Conservation (phyloP, 2,113 vertebrate genomes). For the Craseonycteris thonglongyai region DNA sequence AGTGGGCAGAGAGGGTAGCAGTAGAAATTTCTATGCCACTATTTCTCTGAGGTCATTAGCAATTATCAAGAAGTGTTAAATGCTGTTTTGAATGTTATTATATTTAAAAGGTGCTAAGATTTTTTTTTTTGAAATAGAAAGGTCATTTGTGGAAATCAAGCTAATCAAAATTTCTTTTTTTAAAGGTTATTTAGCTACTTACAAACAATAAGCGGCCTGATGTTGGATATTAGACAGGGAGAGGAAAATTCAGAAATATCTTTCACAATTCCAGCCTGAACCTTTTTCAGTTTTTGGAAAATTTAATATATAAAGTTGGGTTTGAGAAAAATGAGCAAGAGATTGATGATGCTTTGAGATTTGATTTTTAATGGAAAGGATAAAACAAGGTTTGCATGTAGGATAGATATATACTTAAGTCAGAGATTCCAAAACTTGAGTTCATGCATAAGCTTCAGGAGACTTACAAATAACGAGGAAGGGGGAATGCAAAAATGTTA, state of each 20-base stretch:
- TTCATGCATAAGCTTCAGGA: neutral
- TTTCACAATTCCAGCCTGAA: neutral
- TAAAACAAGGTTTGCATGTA: neutral
- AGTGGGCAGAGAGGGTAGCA: rapidly evolving
- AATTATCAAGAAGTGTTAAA: neutral
- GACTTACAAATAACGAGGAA: neutral
- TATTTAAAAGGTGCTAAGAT: neutral
- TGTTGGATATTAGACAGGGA: neutral
- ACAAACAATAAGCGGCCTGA: neutral
- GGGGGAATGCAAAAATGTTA: neutral
- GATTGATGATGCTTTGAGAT: neutral
- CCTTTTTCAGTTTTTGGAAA: neutral
- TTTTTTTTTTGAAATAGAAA: neutral
- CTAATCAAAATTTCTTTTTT: neutral
- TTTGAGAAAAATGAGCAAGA: neutral
- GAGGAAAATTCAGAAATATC: neutral
- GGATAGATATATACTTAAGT: neutral
- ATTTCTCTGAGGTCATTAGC: neutral
- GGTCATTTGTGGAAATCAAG: neutral
- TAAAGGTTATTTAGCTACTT: neutral
- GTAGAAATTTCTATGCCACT: neutral
- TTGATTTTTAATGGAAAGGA: neutral
- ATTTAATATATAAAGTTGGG: neutral
- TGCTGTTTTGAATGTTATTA: neutral
- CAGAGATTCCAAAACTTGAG: neutral